Evolutionary conservation across 1,140 invertebrate genomes (phyloP).

Genomic region (Vollenhovia emeryi): DNA sequence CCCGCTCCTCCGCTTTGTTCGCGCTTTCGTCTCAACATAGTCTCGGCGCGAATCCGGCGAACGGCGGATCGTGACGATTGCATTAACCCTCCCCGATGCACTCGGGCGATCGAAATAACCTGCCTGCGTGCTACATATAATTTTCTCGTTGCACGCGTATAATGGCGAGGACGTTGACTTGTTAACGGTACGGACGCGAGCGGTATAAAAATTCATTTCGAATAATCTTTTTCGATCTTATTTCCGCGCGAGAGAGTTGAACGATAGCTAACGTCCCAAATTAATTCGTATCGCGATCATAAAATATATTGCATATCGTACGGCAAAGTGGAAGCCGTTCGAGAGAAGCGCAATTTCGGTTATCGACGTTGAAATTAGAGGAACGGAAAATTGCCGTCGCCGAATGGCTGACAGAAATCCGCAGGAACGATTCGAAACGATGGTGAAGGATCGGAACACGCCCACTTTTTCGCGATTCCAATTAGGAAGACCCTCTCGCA

Average conservation of each 20-base stretch:
- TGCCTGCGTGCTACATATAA: slow-evolving; percentile 20
- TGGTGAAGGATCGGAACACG: slow-evolving; percentile 68
- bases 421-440: slow-evolving; percentile 61
- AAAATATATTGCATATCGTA: neutral
- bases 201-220: neutral
- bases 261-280: neutral
- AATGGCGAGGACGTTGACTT: neutral
- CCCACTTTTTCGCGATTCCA: slow-evolving; percentile 80
- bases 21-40: slow-evolving; percentile 41
- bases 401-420: slow-evolving; percentile 54
- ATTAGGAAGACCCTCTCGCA: slow-evolving; percentile 73
- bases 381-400: slow-evolving; percentile 61
- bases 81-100: slow-evolving; percentile 30
- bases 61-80: slow-evolving; percentile 51
- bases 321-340: neutral
- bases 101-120: neutral
- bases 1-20: slow-evolving; percentile 49
- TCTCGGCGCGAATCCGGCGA: slow-evolving; percentile 28
- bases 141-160: slow-evolving; percentile 15
- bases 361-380: slow-evolving; percentile 31
- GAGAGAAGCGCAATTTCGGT: neutral
- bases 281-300: neutral
- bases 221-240: neutral
- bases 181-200: neutral
- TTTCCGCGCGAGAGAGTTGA: neutral